Conservation (phyloP, 2,888 invertebrate species). For the Elysia crispata region DNA sequence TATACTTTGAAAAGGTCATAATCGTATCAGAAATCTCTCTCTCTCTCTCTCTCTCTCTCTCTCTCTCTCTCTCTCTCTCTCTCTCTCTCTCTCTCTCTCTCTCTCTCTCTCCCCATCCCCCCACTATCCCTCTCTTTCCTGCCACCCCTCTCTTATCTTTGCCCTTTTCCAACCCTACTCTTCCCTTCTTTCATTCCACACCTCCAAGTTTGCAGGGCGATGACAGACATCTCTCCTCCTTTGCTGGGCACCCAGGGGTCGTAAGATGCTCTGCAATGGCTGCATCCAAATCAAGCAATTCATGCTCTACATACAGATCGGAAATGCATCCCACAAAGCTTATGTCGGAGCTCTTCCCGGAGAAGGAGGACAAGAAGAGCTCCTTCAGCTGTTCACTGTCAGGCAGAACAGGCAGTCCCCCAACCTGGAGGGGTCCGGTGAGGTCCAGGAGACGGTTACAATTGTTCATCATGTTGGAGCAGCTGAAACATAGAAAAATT, state of each 20-base stretch:
- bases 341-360: slow-evolving; percentile 71
- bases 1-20: too few relatives aligned
- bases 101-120: too few relatives aligned
- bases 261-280: slow-evolving; percentile 79
- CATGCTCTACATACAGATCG: slow-evolving; percentile 90
- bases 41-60: too few relatives aligned
- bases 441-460: slow-evolving; percentile 89
- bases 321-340: slow-evolving; percentile 94
- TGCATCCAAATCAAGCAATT: slow-evolving; percentile 89
- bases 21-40: too few relatives aligned
- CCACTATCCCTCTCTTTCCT: too few relatives aligned
- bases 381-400: slow-evolving; percentile 69
- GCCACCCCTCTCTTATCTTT: too few relatives aligned
- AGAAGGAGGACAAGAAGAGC: slow-evolving; percentile 82
- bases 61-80: too few relatives aligned
- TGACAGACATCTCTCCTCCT: slow-evolving; percentile 88
- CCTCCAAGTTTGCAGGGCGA: slow-evolving; percentile 93
- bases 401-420: slow-evolving; percentile 86
- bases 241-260: slow-evolving; percentile 90
- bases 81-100: too few relatives aligned
- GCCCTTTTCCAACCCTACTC: too few relatives aligned
- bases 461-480: slow-evolving; percentile 77
- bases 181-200: slow-evolving; percentile 43
- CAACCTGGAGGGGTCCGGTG: slow-evolving; percentile 92
- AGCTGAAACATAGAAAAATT: slow-evolving; percentile 71